These are phyloP conservation scores for Muntiacus muntjak DNA, from an alignment of 2,113 vertebrate species.

Conservation along the genomic window DNA sequence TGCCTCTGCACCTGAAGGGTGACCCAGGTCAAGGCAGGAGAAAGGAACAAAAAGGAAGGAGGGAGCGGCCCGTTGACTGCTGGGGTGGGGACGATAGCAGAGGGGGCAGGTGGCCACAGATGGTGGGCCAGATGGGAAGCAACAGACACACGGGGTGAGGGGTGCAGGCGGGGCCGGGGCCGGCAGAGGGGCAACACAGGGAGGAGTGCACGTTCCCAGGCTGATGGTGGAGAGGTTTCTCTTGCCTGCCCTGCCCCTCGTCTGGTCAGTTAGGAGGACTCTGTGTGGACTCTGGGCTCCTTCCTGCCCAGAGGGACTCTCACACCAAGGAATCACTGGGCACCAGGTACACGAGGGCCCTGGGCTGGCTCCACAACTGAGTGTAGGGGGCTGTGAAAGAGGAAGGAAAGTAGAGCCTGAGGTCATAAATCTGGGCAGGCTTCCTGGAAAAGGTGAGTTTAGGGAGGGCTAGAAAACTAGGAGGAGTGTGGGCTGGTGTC, in stretches of 20 bases:
- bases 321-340: background rate
- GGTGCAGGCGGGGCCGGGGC: background rate
- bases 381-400: background rate
- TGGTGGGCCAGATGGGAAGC: constrained; percentile 73
- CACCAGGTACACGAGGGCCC: background rate
- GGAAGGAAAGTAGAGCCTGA: background rate
- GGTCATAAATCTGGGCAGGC: background rate
- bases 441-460: background rate
- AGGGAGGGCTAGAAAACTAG: background rate
- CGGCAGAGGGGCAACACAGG: background rate
- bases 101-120: constrained; percentile 65
- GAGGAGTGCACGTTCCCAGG: background rate
- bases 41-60: constrained; percentile 24
- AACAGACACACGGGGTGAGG: background rate
- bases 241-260: background rate
- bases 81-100: constrained; percentile 21
- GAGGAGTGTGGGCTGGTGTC: background rate
- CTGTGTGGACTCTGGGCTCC: background rate
- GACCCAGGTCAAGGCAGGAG: background rate
- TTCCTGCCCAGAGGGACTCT: background rate
- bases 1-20: constrained; percentile 10
- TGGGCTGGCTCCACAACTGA: background rate
- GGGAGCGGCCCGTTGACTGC: background rate
- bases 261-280: background rate
- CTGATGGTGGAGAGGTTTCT: background rate